These are phyloP conservation scores for Diprion similis DNA, from an alignment of 1,140 invertebrate species.

Conservation along the genomic window DNA sequence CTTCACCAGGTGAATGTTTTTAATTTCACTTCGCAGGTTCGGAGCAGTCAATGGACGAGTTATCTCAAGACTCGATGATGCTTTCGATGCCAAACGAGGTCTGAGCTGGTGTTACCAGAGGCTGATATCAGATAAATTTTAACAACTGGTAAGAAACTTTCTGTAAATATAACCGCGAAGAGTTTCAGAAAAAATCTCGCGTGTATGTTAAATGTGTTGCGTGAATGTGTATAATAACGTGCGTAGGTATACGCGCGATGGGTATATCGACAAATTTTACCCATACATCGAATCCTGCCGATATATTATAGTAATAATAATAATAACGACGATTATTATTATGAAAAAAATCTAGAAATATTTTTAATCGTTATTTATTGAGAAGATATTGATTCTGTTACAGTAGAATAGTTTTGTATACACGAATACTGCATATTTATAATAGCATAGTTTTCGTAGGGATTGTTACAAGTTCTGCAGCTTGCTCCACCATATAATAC, in stretches of 20 bases:
- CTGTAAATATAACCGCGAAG: too few species aligned
- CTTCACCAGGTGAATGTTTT: conserved; percentile 2
- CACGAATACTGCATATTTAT: not conserved
- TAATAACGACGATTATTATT: not conserved
- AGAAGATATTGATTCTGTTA: conserved; percentile 2
- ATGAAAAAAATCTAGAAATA: not conserved
- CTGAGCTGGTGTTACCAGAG: conserved; percentile 43
- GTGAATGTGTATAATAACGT: too few species aligned
- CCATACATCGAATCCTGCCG: conserved; percentile 4
- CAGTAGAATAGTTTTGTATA: not conserved
- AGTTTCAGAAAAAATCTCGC: too few species aligned
- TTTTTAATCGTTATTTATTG: conserved; percentile 4
- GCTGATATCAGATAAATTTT: conserved; percentile 11
- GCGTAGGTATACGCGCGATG: too few species aligned
- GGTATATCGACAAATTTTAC: not conserved
- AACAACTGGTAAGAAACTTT: too few species aligned
- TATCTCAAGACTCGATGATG: conserved; percentile 81
- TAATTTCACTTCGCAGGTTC: conserved; percentile 69
- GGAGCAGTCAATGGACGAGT: conserved; percentile 76
- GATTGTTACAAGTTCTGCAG: not conserved
- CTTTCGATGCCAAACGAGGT: conserved; percentile 81
- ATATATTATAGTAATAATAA: not conserved
- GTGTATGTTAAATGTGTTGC: too few species aligned
- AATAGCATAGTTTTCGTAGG: not conserved
- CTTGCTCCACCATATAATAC: not conserved